Evolutionary conservation across 2,113 vertebrate genomes (phyloP).

Genomic region (Hydropotes inermis): DNA sequence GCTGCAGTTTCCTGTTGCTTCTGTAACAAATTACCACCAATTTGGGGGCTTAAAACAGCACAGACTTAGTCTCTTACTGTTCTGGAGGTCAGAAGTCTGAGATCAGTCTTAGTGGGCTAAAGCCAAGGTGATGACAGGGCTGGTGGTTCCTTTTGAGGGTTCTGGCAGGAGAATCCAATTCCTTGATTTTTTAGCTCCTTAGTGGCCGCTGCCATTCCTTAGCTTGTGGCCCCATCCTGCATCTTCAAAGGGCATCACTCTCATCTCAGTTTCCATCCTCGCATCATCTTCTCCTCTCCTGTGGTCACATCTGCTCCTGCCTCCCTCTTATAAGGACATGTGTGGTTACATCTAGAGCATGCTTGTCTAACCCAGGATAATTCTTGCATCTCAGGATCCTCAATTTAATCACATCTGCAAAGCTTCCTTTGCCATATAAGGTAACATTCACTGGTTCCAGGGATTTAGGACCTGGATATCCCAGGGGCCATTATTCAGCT

Average conservation of each 20-base stretch:
- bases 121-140: not conserved
- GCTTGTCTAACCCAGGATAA: not conserved
- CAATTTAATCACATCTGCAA: not conserved
- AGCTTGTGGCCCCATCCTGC: not conserved
- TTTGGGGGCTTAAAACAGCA: not conserved
- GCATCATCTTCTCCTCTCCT: not conserved
- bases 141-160: not conserved
- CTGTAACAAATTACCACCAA: not conserved
- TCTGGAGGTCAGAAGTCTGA: not conserved
- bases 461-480: not conserved
- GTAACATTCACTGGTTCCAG: not conserved
- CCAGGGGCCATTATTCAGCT: not conserved
- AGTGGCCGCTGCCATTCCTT: accelerated
- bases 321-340: not conserved
- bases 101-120: not conserved
- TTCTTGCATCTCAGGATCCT: not conserved
- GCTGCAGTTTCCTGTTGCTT: not conserved
- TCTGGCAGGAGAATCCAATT: accelerated
- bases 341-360: not conserved
- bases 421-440: not conserved
- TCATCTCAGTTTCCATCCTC: not conserved
- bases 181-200: not conserved
- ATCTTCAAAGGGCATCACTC: not conserved
- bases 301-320: too few relatives aligned
- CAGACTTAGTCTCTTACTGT: not conserved